Conservation (phyloP, 2,113 vertebrate species). For the Rhinoderma darwinii region DNA sequence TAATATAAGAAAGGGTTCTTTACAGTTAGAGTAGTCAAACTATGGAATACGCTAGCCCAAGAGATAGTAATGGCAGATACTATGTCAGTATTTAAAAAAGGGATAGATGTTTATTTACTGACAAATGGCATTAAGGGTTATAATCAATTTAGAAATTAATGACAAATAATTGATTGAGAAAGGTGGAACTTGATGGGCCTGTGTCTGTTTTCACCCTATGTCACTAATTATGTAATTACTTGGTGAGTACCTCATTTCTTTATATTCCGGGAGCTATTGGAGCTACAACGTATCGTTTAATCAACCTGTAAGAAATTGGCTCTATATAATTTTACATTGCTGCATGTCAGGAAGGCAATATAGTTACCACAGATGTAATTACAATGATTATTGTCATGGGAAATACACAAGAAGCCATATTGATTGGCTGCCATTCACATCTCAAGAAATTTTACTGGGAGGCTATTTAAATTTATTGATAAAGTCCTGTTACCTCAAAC, state of each 20-base stretch:
- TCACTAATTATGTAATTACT: too few relatives aligned
- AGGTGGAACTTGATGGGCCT: too few relatives aligned
- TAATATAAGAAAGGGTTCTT: too few relatives aligned
- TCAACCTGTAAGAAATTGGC: background rate
- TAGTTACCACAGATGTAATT: background rate
- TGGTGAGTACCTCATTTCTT: background rate
- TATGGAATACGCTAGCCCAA: too few relatives aligned
- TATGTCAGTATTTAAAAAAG: too few relatives aligned
- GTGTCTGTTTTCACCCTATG: too few relatives aligned
- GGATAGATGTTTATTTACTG: too few relatives aligned
- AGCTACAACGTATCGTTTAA: background rate
- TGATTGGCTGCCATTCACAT: background rate
- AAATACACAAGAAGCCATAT: slow-evolving; percentile 8
- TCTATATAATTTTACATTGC: background rate
- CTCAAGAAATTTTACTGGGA: background rate
- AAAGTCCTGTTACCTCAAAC: background rate
- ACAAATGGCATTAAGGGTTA: too few relatives aligned
- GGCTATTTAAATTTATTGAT: background rate
- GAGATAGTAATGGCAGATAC: too few relatives aligned
- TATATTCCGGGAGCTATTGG: background rate
- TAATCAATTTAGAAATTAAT: too few relatives aligned
- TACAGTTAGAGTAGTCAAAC: too few relatives aligned
- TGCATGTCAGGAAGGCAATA: background rate
- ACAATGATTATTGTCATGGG: background rate
- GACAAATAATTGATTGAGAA: too few relatives aligned